Percentiles rank a stretch among this genome's conserved stretches.
Evolutionary conservation across 2,797 vertebrate species (phyloP).

Genomic region (Chromis chromis): DNA sequence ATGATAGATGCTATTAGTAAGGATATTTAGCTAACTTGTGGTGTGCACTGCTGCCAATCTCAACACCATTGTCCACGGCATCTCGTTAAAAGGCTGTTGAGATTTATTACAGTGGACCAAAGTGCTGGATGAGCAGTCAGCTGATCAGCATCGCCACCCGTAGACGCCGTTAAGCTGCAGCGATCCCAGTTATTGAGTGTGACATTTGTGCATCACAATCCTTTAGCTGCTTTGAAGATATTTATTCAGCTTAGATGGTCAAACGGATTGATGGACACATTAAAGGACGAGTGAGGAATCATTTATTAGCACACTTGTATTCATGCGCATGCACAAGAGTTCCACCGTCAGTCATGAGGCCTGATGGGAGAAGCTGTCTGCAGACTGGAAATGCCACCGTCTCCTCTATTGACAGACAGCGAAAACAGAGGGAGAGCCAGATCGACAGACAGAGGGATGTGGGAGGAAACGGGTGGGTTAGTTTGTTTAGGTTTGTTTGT

Average conservation of each 20-base stretch:
- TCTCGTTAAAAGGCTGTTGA: neutral
- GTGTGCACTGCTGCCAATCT: neutral
- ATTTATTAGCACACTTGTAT: constrained; percentile 61
- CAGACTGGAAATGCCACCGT: constrained; percentile 65
- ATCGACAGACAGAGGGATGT: constrained; percentile 43
- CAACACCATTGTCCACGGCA: neutral
- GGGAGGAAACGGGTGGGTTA: constrained; percentile 32
- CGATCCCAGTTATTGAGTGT: constrained; percentile 26
- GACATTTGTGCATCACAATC: constrained; percentile 22
- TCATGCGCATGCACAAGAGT: constrained; percentile 67
- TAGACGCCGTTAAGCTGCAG: constrained; percentile 9
- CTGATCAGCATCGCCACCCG: constrained; percentile 17
- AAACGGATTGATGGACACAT: constrained; percentile 64
- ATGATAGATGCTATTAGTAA: too few relatives aligned
- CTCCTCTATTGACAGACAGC: constrained; percentile 63
- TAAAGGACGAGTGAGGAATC: constrained; percentile 62
- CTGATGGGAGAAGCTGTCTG: constrained; percentile 77
- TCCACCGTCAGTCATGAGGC: constrained; percentile 63
- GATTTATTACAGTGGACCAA: constrained; percentile 9
- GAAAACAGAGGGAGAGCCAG: constrained; percentile 38
- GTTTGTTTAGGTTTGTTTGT: constrained; percentile 20
- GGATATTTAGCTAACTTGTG: too few relatives aligned
- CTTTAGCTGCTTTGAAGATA: constrained; percentile 27
- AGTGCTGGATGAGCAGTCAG: constrained; percentile 22
- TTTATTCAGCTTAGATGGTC: constrained; percentile 56